phyloP scores from a whole-genome alignment of 1,140 invertebrate species.

The Sarcophaga bullata region DNA sequence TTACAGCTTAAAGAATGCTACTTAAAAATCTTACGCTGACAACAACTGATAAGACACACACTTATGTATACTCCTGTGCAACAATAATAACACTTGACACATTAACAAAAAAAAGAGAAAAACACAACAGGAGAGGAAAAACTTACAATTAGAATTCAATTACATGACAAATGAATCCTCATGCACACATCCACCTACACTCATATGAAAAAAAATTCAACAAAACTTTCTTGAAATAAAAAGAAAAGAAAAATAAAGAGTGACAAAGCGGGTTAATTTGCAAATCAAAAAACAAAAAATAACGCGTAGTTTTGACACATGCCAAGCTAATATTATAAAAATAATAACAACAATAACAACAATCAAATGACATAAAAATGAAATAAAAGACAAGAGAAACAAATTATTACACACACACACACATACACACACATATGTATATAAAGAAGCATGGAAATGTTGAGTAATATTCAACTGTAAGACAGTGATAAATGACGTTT shows the following conservation, averaged over 20 bases:
- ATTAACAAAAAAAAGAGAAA: neutral
- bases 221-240: neutral
- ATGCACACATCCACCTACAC: neutral
- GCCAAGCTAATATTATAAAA: conserved; percentile 13
- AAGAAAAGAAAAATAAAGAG: neutral
- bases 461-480: neutral
- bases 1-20: too few species aligned
- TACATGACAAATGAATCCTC: conserved; percentile 9
- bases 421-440: neutral
- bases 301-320: conserved; percentile 23
- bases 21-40: too few species aligned
- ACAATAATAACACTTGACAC: conserved; percentile 9
- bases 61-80: neutral
- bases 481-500: conserved; percentile 3
- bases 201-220: neutral
- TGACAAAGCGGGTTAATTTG: neutral
- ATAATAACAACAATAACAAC: conserved; percentile 3
- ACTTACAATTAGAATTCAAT: conserved; percentile 16
- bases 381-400: neutral
- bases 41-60: too few species aligned
- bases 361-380: neutral
- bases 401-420: neutral
- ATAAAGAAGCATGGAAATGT: neutral
- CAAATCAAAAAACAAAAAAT: neutral
- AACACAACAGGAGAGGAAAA: neutral